These are phyloP conservation scores for Pleuronectes platessa DNA, from an alignment of 2,113 vertebrate species.

Conservation along the genomic window DNA sequence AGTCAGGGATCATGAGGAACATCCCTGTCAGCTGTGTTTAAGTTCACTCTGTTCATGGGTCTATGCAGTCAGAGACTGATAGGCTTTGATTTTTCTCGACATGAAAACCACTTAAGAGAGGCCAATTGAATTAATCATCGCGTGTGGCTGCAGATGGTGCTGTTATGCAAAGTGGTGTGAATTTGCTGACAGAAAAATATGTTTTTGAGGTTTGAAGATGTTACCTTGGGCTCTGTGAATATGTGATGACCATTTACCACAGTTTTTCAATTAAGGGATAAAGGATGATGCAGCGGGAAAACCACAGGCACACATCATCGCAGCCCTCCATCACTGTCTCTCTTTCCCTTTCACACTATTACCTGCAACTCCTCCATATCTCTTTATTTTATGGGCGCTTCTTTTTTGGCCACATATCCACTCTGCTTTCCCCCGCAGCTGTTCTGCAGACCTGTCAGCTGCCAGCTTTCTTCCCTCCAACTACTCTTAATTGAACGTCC, in stretches of 20 bases:
- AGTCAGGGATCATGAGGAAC: too few species aligned
- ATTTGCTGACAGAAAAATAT: too few species aligned
- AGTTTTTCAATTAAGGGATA: not conserved
- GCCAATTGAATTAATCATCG: too few species aligned
- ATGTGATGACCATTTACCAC: not conserved
- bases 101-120: too few species aligned
- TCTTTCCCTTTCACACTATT: not conserved
- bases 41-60: too few species aligned
- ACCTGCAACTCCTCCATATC: not conserved
- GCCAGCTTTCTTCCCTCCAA: not conserved
- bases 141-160: too few species aligned
- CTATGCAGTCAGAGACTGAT: too few species aligned
- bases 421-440: not conserved
- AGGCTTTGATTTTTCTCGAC: too few species aligned
- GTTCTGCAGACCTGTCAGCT: not conserved
- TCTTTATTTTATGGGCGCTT: not conserved
- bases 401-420: not conserved
- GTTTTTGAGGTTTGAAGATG: not conserved
- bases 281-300: not conserved
- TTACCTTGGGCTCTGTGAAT: not conserved
- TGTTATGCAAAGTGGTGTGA: too few species aligned
- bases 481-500: not conserved
- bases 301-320: not conserved
- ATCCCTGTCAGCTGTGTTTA: too few species aligned
- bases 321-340: not conserved